These are phyloP conservation scores for Cryptus viduatorius DNA, from an alignment of 2,888 invertebrate species.

Conservation along the genomic window DNA sequence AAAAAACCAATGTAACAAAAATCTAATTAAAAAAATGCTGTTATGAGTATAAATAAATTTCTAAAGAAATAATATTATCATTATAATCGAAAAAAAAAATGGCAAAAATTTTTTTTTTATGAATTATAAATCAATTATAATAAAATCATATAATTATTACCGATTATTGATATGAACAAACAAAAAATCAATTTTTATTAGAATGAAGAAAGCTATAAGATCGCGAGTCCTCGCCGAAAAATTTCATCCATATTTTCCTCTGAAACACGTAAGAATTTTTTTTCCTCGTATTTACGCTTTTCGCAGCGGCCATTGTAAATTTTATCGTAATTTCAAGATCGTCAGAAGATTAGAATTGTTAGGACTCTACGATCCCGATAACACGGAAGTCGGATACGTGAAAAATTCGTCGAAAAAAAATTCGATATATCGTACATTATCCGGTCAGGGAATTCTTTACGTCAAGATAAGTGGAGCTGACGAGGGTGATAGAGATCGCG, in stretches of 20 bases:
- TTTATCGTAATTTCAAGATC: constrained; percentile 43
- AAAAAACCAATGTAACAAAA: too few species aligned
- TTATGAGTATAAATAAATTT: too few species aligned
- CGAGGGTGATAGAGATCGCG: constrained; percentile 47
- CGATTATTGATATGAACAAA: too few species aligned
- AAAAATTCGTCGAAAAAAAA: constrained; percentile 33
- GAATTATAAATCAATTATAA: too few species aligned
- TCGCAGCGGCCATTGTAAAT: neutral
- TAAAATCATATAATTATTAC: too few species aligned
- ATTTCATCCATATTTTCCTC: constrained; percentile 41
- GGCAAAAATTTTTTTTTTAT: neutral
- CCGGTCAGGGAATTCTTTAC: constrained; percentile 64
- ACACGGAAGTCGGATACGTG: constrained; percentile 57
- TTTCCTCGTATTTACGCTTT: neutral
- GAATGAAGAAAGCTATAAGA: constrained; percentile 62
- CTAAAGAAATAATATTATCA: too few species aligned
- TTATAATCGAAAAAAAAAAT: too few species aligned
- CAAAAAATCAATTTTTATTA: constrained; percentile 1
- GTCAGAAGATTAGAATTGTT: constrained; percentile 50
- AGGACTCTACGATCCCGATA: constrained; percentile 56
- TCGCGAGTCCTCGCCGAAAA: constrained; percentile 49
- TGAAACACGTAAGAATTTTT: constrained; percentile 45
- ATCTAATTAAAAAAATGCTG: too few species aligned
- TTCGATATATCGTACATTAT: constrained; percentile 46
- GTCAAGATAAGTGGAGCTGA: constrained; percentile 62